These are phyloP conservation scores for Montipora sp. DNA, from an alignment of 64 coral and sea anemone species.

Conservation along the genomic window DNA sequence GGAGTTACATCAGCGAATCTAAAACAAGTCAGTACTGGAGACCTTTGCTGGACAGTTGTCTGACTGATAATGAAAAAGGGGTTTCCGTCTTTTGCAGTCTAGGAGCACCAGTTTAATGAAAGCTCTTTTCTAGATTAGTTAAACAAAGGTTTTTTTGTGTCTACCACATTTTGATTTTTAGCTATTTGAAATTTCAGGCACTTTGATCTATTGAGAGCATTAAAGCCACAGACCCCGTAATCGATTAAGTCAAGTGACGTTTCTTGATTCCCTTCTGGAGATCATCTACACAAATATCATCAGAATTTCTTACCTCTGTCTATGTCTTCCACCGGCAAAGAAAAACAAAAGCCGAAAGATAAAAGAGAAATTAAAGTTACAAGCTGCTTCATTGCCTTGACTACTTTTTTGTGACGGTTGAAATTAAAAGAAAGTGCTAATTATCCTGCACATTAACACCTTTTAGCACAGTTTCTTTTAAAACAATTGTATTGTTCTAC, in stretches of 20 bases:
- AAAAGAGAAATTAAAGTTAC: constrained; percentile 1
- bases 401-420: background rate
- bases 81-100: too few species aligned
- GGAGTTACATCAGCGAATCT: too few species aligned
- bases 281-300: too few species aligned
- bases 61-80: too few species aligned
- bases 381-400: background rate
- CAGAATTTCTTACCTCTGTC: constrained; percentile 3
- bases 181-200: too few species aligned
- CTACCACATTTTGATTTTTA: too few species aligned
- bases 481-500: background rate
- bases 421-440: background rate
- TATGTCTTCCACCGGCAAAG: background rate
- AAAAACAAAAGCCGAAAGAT: background rate
- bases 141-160: too few species aligned
- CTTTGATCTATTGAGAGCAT: too few species aligned
- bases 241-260: background rate
- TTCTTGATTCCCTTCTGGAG: background rate
- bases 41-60: too few species aligned
- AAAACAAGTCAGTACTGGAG: too few species aligned
- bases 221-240: background rate
- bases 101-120: too few species aligned
- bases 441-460: background rate
- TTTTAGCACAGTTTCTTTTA: background rate
- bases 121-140: too few species aligned